Conservation (phyloP, 2,888 invertebrate genomes). For the Periphyllus acericola region DNA sequence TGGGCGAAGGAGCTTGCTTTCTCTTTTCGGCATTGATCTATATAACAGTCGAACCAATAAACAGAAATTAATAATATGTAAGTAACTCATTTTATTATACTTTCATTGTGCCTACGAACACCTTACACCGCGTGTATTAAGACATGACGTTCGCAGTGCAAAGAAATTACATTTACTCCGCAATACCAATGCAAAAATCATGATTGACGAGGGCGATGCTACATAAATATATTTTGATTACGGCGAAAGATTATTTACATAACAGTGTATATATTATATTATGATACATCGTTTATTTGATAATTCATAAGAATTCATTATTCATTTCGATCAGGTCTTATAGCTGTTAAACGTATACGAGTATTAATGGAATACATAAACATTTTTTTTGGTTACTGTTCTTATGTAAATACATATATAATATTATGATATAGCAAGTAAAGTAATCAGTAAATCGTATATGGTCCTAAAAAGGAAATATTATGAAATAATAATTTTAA, state of each 20-base stretch:
- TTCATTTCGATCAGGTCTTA: neutral
- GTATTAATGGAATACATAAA: neutral
- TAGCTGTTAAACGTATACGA: neutral
- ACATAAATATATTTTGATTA: neutral
- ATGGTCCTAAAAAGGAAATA: too few species aligned
- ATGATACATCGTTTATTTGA: neutral
- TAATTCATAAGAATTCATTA: neutral
- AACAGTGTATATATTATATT: neutral
- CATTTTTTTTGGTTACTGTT: neutral
- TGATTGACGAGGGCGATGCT: neutral
- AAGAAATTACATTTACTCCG: neutral
- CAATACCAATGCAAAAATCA: neutral
- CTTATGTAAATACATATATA: too few species aligned
- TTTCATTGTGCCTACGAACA: neutral
- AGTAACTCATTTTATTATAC: neutral
- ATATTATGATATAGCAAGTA: too few species aligned
- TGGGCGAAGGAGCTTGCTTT: slow-evolving; percentile 75
- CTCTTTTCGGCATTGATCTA: slow-evolving; percentile 64
- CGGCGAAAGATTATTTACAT: neutral
- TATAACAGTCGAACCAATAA: neutral
- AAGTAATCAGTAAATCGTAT: too few species aligned
- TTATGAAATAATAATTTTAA: too few species aligned
- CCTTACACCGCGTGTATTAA: too few species aligned
- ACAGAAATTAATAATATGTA: neutral
- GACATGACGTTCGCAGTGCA: neutral